Evolutionary conservation across 1,140 invertebrate genomes (phyloP).

Genomic region (Dermatophagoides farinae): DNA sequence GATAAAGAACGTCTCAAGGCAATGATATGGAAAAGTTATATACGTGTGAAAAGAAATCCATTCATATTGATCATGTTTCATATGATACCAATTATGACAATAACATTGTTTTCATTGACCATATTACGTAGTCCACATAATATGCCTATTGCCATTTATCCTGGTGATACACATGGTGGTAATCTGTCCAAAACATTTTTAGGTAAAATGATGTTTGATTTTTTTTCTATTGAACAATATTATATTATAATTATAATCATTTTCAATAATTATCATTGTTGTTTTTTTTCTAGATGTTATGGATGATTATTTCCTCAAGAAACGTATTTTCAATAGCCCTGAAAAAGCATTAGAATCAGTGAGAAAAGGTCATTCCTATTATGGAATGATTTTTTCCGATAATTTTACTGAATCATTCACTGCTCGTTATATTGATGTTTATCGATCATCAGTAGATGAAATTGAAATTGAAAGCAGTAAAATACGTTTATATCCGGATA

Average conservation of each 20-base stretch:
- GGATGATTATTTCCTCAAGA: not conserved
- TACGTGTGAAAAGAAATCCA: conserved; percentile 14
- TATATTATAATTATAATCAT: too few species aligned
- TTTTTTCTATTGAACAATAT: too few species aligned
- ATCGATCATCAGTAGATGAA: not conserved
- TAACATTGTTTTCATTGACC: conserved; percentile 76
- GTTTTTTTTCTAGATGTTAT: not conserved
- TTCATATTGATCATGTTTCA: conserved; percentile 71
- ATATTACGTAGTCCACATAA: conserved; percentile 71
- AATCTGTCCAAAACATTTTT: conserved; percentile 1
- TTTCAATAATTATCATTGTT: not conserved
- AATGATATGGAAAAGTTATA: conserved; percentile 14
- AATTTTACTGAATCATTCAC: conserved; percentile 9
- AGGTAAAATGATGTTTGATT: not conserved
- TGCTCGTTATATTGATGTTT: not conserved
- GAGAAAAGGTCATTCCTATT: not conserved
- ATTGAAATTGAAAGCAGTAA: conserved; percentile 7
- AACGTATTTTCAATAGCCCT: not conserved
- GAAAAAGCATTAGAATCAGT: conserved; percentile 7
- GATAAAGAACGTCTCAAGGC: conserved; percentile 7
- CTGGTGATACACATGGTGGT: conserved; percentile 39
- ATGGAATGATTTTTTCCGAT: conserved; percentile 2
- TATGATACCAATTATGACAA: conserved; percentile 69
- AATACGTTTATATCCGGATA: conserved; percentile 7
- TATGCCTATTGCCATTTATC: conserved; percentile 61